Percentiles rank a stretch among this genome's conserved stretches.
These are phyloP conservation scores for Pseudochirops corinnae DNA, from an alignment of 2,797 vertebrate genomes.

Conservation along the genomic window DNA sequence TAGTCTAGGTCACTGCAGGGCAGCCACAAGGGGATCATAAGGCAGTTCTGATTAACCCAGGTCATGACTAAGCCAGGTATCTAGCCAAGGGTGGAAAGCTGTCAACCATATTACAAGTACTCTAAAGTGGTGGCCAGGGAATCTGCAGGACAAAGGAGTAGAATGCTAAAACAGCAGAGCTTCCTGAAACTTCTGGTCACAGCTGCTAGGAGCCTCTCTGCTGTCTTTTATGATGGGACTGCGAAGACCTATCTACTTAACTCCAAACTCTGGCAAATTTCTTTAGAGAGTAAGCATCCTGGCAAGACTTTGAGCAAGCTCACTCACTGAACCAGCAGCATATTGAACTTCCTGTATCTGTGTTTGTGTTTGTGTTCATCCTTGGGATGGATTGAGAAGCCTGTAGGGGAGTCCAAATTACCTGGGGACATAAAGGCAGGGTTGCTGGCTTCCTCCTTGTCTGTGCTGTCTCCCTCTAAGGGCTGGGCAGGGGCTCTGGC, in stretches of 20 bases:
- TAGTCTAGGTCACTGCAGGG: not conserved
- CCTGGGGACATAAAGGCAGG: not conserved
- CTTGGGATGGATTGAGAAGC: not conserved
- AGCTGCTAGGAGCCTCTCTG: not conserved
- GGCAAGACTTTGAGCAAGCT: not conserved
- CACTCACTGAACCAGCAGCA: not conserved
- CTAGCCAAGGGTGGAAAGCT: slow-evolving; percentile 3
- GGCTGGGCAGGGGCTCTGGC: not conserved
- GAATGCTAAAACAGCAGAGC: not conserved
- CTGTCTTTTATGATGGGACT: not conserved
- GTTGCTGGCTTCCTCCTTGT: not conserved
- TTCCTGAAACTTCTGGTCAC: not conserved
- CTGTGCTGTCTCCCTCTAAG: not conserved
- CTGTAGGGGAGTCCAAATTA: not conserved
- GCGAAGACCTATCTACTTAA: not conserved
- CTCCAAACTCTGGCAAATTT: not conserved
- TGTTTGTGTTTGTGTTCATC: not conserved
- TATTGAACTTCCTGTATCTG: not conserved
- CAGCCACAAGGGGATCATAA: not conserved
- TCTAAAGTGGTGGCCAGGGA: not conserved
- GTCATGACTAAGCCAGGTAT: not conserved
- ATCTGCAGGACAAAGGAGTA: not conserved
- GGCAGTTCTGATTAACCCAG: not conserved
- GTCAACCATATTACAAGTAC: not conserved
- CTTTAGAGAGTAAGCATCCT: not conserved